Evolutionary conservation across 1,140 invertebrate species (phyloP).

Genomic region (Lerema accius): DNA sequence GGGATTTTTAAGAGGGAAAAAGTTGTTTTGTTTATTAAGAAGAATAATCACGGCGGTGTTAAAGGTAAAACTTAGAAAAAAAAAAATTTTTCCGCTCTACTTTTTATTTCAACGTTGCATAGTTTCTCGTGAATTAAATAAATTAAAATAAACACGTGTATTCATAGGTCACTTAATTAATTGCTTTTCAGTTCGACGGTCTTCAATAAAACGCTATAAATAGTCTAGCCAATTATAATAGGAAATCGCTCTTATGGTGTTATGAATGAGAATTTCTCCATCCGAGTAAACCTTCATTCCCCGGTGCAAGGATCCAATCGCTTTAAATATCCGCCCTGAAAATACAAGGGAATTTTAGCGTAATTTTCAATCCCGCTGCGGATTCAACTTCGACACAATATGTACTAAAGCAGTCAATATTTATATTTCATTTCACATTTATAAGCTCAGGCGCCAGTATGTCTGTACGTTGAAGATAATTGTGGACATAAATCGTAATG

Average conservation of each 20-base stretch:
- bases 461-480: no score
- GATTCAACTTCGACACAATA: constrained; percentile 14
- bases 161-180: not conserved
- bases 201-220: constrained; percentile 10
- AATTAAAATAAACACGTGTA: no score
- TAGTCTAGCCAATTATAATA: not conserved
- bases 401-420: not conserved
- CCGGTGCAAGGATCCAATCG: constrained; percentile 17
- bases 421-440: constrained; percentile 7
- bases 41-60: no score
- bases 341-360: constrained; percentile 14
- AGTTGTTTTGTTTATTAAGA: no score
- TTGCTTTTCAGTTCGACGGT: not conserved
- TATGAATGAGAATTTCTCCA: constrained; percentile 6
- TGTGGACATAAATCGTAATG: no score
- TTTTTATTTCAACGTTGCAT: no score
- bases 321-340: constrained; percentile 18
- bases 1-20: no score
- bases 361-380: constrained; percentile 15
- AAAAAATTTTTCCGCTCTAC: no score
- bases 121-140: no score
- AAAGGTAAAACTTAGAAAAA: no score
- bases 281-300: constrained; percentile 7
- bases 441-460: not conserved
- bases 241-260: constrained; percentile 8